A percentile compares a stretch with the other conserved stretches of the same genome.
Evolutionary conservation across 2,113 vertebrate species (phyloP).

Genomic region (Platysternon megacephalum): DNA sequence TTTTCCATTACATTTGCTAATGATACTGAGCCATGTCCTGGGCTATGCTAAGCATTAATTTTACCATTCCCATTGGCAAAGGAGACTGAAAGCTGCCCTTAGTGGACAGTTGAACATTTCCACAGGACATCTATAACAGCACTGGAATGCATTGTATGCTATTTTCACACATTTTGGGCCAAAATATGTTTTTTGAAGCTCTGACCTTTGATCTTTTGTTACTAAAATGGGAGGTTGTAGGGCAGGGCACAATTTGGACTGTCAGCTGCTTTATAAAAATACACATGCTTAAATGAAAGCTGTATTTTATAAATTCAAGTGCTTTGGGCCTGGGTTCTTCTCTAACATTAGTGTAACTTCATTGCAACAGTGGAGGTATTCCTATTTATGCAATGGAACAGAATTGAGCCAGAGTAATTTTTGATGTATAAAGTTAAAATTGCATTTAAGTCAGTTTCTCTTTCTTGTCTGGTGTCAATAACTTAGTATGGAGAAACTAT

Average conservation of each 20-base stretch:
- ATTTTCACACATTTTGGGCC: neutral
- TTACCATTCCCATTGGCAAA: fast-evolving
- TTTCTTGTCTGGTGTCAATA: neutral
- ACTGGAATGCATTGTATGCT: neutral
- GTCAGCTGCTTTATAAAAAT: neutral
- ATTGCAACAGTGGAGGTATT: neutral
- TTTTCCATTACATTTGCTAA: neutral
- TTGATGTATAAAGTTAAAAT: neutral
- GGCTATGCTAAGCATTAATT: neutral
- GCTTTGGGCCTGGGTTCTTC: neutral
- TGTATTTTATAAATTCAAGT: neutral
- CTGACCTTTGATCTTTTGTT: neutral
- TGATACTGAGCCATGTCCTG: neutral
- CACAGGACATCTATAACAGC: fast-evolving
- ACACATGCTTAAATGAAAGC: neutral
- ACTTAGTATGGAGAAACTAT: neutral
- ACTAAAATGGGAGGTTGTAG: neutral
- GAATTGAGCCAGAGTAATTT: neutral
- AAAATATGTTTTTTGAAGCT: neutral
- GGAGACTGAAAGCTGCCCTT: neutral
- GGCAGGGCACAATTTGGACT: neutral
- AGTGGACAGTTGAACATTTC: neutral
- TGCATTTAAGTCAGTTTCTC: neutral
- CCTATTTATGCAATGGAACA: neutral
- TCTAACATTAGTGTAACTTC: neutral